A percentile compares a stretch with the other conserved stretches of the same genome.
phyloP scores from a whole-genome alignment of 2,797 vertebrate genomes.

The Capromys pilorides region DNA sequence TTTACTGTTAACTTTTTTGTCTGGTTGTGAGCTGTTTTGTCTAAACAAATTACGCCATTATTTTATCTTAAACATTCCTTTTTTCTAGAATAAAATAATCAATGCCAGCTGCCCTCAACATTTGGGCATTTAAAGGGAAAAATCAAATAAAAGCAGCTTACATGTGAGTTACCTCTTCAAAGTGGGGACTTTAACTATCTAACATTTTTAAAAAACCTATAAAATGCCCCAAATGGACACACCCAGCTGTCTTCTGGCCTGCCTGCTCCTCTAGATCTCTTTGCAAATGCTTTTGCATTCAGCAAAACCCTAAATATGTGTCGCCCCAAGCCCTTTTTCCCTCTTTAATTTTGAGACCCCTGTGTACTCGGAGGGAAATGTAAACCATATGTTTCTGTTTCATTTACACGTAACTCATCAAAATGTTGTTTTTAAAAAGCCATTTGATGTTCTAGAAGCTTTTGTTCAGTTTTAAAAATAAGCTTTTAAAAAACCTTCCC shows the following conservation, averaged over 20 bases:
- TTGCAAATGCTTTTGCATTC: conserved; percentile 61
- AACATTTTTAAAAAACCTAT: conserved; percentile 52
- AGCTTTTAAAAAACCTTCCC: conserved; percentile 43
- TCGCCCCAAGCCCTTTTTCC: conserved; percentile 60
- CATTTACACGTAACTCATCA: conserved; percentile 76
- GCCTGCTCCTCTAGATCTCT: conserved; percentile 43
- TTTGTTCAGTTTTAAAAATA: conserved; percentile 50
- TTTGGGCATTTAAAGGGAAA: conserved; percentile 51
- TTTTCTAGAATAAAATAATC: conserved; percentile 66
- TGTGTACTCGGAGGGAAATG: conserved; percentile 67
- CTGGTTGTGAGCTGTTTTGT: conserved; percentile 54
- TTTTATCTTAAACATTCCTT: conserved; percentile 68
- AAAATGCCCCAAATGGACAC: conserved; percentile 53
- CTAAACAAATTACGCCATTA: conserved; percentile 66
- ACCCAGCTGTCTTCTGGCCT: conserved; percentile 40
- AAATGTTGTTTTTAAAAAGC: conserved; percentile 66
- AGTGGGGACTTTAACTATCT: conserved; percentile 62
- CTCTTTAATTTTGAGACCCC: conserved; percentile 74
- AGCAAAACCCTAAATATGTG: conserved; percentile 52
- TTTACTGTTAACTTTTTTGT: conserved; percentile 35
- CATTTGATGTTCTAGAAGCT: conserved; percentile 74
- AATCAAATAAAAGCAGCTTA: conserved; percentile 58
- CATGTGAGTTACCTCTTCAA: conserved; percentile 68
- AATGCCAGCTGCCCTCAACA: conserved; percentile 66
- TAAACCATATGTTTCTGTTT: conserved; percentile 75